Conservation (phyloP, 2,888 invertebrate genomes). For the Liodrosophila aerea region DNA sequence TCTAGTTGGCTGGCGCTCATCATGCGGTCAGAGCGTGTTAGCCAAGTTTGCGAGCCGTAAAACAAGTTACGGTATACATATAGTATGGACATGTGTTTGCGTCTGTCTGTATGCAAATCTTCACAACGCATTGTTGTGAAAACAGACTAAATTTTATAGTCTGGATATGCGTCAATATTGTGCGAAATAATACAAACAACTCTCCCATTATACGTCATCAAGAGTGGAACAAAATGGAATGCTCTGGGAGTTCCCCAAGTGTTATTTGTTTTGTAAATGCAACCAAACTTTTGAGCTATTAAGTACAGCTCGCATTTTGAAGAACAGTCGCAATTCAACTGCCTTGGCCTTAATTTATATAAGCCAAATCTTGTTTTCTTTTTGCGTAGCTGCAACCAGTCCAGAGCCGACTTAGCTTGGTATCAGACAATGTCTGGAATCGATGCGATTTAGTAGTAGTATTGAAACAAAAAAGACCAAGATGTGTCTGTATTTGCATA, state of each 20-base stretch:
- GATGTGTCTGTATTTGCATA: conserved; percentile 51
- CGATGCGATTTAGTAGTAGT: background rate
- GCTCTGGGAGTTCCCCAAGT: conserved; percentile 36
- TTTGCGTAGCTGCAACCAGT: too few species aligned
- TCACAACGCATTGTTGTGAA: conserved; percentile 38
- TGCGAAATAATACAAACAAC: conserved; percentile 9
- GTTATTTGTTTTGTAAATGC: conserved; percentile 10
- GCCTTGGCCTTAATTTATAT: too few species aligned
- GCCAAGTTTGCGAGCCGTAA: conserved; percentile 27
- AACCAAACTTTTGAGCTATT: too few species aligned
- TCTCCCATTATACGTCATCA: conserved; percentile 28
- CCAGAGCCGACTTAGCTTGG: too few species aligned
- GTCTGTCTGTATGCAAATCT: conserved; percentile 35
- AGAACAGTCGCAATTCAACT: too few species aligned
- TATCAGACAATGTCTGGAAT: background rate
- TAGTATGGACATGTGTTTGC: conserved; percentile 9
- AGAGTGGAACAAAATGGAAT: background rate
- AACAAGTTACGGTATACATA: conserved; percentile 37
- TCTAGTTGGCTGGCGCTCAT: conserved; percentile 37
- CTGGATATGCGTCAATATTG: conserved; percentile 41
- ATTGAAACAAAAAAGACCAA: background rate
- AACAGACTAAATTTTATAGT: conserved; percentile 25
- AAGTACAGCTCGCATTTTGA: too few species aligned
- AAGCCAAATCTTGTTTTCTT: too few species aligned
- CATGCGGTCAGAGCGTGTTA: conserved; percentile 65